Percentiles rank a stretch among this genome's conserved stretches.
Evolutionary conservation across 2,113 vertebrate genomes (phyloP).

Genomic region (Promerops cafer): DNA sequence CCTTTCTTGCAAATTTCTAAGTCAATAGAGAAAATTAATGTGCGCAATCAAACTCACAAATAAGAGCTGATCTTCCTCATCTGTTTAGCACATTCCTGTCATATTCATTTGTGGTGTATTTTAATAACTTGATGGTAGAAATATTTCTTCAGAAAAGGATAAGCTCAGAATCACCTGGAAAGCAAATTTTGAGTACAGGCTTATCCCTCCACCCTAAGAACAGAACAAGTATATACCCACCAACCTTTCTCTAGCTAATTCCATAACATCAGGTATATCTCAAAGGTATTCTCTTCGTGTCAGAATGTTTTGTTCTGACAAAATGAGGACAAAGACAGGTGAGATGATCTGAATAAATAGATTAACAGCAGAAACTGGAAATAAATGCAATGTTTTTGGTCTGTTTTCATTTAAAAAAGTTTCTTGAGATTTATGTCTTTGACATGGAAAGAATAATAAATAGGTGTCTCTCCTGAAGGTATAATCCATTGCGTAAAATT

Average conservation of each 20-base stretch:
- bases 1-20: not conserved
- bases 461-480: accelerated
- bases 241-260: not conserved
- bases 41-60: not conserved
- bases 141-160: not conserved
- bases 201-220: not conserved
- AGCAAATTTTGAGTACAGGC: not conserved
- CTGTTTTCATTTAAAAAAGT: not conserved
- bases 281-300: not conserved
- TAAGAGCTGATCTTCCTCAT: not conserved
- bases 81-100: not conserved
- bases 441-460: not conserved
- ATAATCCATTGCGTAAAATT: not conserved
- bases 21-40: not conserved
- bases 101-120: not conserved
- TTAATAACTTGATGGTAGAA: not conserved
- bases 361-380: not conserved
- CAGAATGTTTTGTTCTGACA: not conserved
- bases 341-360: not conserved
- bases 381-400: accelerated
- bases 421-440: not conserved
- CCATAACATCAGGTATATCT: not conserved
- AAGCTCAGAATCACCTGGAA: not conserved
- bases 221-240: not conserved
- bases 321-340: not conserved